These are phyloP conservation scores for Oryctolagus cuniculus DNA, from an alignment of 2,113 vertebrate genomes.

Conservation along the genomic window mOryCun1.1 NC_091440.1:131945001-131945500, in stretches of 20 bases:
- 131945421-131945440: neutral
- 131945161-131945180: neutral
- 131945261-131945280: neutral
- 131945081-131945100: neutral
- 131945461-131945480: neutral
- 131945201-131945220: neutral
- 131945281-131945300: neutral
- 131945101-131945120: neutral
- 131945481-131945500: neutral
- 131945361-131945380: neutral
- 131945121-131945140: neutral
- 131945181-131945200: neutral
- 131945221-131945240: neutral
- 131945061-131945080: neutral
- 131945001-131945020: neutral
- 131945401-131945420: neutral
- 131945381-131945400: neutral
- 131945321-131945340: neutral
- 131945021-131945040: neutral
- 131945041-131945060: neutral
- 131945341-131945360: neutral
- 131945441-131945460: slow-evolving; percentile 38
- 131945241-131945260: neutral
- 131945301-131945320: neutral
- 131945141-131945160: neutral